These are phyloP conservation scores for Oreochromis grahami DNA, from an alignment of 2,797 vertebrate genomes.

Conservation along the genomic window DNA sequence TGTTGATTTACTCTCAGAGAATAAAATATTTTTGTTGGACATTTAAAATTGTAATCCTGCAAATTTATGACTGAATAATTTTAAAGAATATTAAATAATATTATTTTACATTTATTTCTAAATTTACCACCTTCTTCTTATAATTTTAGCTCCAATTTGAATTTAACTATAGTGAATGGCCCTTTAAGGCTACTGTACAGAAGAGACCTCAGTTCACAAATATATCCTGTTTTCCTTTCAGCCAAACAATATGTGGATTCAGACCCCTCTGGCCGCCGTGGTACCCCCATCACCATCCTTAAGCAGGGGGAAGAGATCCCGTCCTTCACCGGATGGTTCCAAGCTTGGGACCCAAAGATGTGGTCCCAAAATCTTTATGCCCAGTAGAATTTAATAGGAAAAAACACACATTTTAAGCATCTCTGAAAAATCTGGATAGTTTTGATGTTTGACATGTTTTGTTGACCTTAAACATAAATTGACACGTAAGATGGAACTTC, in stretches of 20 bases:
- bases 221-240: constrained; percentile 25
- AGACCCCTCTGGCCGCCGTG: constrained; percentile 66
- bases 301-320: constrained; percentile 71
- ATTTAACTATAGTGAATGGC: neutral
- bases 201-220: neutral
- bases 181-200: neutral
- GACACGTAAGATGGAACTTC: neutral
- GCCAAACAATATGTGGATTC: constrained; percentile 68
- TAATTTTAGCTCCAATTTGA: neutral
- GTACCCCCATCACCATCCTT: constrained; percentile 51
- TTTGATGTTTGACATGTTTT: neutral
- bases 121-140: neutral
- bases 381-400: neutral
- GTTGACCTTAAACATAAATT: neutral
- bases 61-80: neutral
- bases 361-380: constrained; percentile 54
- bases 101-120: neutral
- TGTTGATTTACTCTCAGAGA: neutral
- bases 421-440: neutral
- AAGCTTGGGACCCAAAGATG: constrained; percentile 71
- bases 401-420: neutral
- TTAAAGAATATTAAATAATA: neutral
- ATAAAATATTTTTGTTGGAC: neutral
- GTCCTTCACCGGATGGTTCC: constrained; percentile 78
- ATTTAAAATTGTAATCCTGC: neutral